Base-by-base conservation (phyloP, 2,797 vertebrate species). In the Sebastes jordani region DNA sequence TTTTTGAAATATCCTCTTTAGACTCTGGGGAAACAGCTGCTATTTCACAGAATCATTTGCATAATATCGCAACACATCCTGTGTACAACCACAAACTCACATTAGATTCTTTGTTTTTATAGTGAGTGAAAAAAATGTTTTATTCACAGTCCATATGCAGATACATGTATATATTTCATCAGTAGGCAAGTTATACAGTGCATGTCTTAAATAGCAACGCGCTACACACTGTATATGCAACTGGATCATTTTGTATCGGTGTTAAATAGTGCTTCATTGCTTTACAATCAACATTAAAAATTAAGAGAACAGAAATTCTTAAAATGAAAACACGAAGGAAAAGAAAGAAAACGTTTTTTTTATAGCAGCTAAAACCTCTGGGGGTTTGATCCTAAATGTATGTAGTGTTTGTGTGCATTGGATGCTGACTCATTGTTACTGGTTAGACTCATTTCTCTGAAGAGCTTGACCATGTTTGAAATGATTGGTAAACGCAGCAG, bases 21-120 rank as follows among this genome's bases (percentile, higher is more conserved):
- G 96, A 96, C 95, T 96, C 93, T 77, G 42, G 88, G 85, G 90
- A 92, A 95, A 95, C 95, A 96, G 93, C 93, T 68, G 93, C 93
- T 68, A 74, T 71, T 92, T 94, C 96, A 97, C 95, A 96, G 94
- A 96, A 97, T 96, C 93, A 92, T 96, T 96, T 97, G 96, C 95
- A 96, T 96, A 96, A 66, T 58, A 62, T 71, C 7, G 4, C 7
- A 36, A 25, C 13, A 70, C 58, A 36, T 56, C 58, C 49, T 32
- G 14, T 34, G 20, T 16, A 16, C 3, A 36, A 71, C 11, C 30
- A 29, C 7, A 34, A 97, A 97, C 97, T 93, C 93, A 96, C 95
- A 92, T 94, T 93, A 82, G 67, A 90, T 85, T 90, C 78, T 92
- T 86, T 80, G 91, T 95, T 97, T 97, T 96, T 96, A 96, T 94